phyloP scores from a whole-genome alignment of 2,888 invertebrate genomes.

The Timandra comae region DNA sequence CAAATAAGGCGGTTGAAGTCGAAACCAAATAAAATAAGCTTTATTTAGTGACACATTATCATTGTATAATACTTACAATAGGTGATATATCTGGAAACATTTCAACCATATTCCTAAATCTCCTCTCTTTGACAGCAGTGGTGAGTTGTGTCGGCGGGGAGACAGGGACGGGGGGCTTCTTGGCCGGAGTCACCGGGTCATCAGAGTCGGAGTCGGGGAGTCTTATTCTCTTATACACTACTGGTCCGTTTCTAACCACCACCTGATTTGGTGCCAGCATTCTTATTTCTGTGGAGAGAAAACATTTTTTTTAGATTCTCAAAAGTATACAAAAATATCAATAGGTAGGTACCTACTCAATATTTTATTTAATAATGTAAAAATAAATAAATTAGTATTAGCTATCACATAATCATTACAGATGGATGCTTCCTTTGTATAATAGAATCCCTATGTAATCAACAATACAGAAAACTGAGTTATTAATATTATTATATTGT shows the following conservation, averaged over 20 bases:
- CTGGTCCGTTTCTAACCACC: conserved; percentile 38
- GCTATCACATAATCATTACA: no score
- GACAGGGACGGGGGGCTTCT: conserved; percentile 28
- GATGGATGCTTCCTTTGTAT: no score
- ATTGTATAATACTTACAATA: conserved; percentile 56
- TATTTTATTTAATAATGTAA: no score
- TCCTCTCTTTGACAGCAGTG: conserved; percentile 71
- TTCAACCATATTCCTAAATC: conserved; percentile 78
- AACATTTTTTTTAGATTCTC: no score
- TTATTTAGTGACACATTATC: not conserved
- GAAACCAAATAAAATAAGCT: not conserved
- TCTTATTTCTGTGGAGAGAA: conserved; percentile 39
- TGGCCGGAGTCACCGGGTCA: conserved; percentile 48
- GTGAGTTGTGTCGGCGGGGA: conserved; percentile 41
- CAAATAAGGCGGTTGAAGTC: no score
- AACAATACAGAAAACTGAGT: no score
- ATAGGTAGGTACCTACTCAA: no score
- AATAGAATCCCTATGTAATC: no score
- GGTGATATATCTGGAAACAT: conserved; percentile 79
- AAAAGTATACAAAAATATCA: no score
- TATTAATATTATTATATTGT: no score
- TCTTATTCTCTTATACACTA: conserved; percentile 61
- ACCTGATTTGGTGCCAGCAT: conserved; percentile 52
- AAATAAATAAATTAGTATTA: no score
- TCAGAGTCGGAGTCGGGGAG: conserved; percentile 76